Evolutionary conservation across 2,113 vertebrate genomes (phyloP), one percentile per base, ranked within the genome.

Genomic region (Macaca nemestrina): DNA sequence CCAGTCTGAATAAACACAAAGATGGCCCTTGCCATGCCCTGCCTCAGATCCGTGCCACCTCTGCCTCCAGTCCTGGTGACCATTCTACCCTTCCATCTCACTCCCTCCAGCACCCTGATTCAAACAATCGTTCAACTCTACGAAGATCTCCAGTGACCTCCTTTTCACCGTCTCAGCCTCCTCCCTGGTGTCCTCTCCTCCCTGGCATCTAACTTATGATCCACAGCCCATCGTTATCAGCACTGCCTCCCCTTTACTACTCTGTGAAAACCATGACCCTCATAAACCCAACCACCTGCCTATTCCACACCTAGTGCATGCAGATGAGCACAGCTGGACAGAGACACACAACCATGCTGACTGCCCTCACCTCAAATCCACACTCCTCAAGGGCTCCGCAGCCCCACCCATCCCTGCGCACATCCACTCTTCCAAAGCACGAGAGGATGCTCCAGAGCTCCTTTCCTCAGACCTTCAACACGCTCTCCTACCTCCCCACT

Each of bases 361-460:
- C 30, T 4, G 9, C 22, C 55, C 81, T 48, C 52, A 17, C 3
- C 9, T 32, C 11, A 5, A 40, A 20, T 5, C 50, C 40, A 40
- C 1, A 32, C 3, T 2, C 52, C 61, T 43, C 73, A 1, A 11
- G 38, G 8, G 75, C 50, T 45, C 40, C 14, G 30, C 30, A 35
- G 12, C 43, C 6, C 45, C 32, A 17, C 25, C 50, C 25, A 2
- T 2, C 2, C 45, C 27, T 27, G 32, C 0, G 1, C 30, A 35
- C 20, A 5, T 27, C 73, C 23, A 9, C 61, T 40, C 78, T 50
- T 73, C 35, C 0, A 9, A 70, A 32, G 55, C 64, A 8, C 23
- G 38, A 30, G 1, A 20, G 1, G 7, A 48, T 14, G 16, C 23
- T 38, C 50, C 23, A 3, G 2, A 27, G n/a, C 67, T 73, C 50